Base-by-base conservation (phyloP, 2,888 invertebrate genomes). In the Latheticus oryzae region DNA sequence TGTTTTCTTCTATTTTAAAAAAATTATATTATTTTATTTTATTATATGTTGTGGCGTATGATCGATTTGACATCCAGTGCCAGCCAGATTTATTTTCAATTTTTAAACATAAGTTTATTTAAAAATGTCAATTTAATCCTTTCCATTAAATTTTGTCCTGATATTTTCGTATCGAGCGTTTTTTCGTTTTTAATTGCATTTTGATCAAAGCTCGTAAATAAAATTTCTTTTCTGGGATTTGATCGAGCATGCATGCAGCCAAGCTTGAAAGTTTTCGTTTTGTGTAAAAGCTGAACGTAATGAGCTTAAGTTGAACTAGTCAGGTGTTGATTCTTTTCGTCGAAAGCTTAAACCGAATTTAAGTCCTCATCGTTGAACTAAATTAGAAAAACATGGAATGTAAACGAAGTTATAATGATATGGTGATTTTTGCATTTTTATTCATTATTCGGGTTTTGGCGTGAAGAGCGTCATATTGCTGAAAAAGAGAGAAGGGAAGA, bases 341-440 rank as follows among this genome's bases (percentile, higher is more conserved):
- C 23, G 17, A 33, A 32, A 47, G 33, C 47, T 32, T 21, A 47
- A 33, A n/a, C n/a, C 47, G 47, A 47, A 47, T 47, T 47, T 32
- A 47, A 21, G 33, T 47, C 30, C n/a, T 17, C 37, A 21, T 30
- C 21, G 32, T 33, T 24, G 17, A 48, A 23, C 16, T 51, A 51
- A 51, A 51, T 51, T 51, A 51, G 38, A 15, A 51, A 51, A 51
- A 51, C 59, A 64, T 64, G 64, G 60, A 66, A 66, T 64, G 62
- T 64, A 66, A 66, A 68, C 63, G 62, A 58, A 56, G 59, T 61
- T 61, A 58, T 66, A 66, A 64, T 63, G 64, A 65, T 63, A 66
- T 64, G 63, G 60, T 65, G 58, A 63, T 65, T 65, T 61, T 63
- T 60, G 58, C 56, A 60, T 65, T 63, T 56, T 58, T 65, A 65